Evolutionary conservation across 92 coral and sea anemone species (phyloP), one percentile per base, ranked within the genome.

Genomic region (Phenganax marumi): DNA sequence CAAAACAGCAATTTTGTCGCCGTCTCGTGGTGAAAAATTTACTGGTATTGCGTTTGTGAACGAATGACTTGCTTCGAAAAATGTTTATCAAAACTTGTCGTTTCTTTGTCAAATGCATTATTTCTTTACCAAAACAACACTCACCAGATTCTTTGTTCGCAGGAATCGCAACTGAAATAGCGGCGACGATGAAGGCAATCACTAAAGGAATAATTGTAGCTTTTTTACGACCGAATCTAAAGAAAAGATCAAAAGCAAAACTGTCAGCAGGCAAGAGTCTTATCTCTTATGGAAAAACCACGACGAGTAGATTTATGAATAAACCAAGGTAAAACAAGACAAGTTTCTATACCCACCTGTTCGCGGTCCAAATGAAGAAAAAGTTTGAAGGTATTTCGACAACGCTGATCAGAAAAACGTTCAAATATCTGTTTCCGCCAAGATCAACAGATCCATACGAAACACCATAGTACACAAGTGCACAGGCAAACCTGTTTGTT

Each of bases 381-480:
- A 77, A 18, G 57, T 87, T 88, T 46, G 92, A 88, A 22, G 97
- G 97, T 16, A 90, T 81, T 76, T 92, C 97, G 8, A 92, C 82
- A 47, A 92, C 62, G 65, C 93, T 92, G 56, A 91, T 82, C 52
- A 92, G 83, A 77, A 89, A 88, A 75, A 90, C 91, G 77, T 87
- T 92, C 65, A 92, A 69, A 79, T 92, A 92, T 85, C 91, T 88
- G 85, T 86, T 87, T 23, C 93, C 91, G 57, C 93, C 97, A 52
- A 92, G 81, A 58, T 83, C 66, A 7, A 91, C 92, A 24, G 97
- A 73, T 76, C 93, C 91, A 10, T 90, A 89, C 24, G 87, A 84
- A 52, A 92, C 97, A 23, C 93, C 97, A 72, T 92, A 92, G 64
- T 88, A 92, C 50, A 92, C 92, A 89, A 92, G 52, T 22, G 68